phyloP scores from a whole-genome alignment of 1,140 invertebrate genomes.

The Drosophila aff. region DNA sequence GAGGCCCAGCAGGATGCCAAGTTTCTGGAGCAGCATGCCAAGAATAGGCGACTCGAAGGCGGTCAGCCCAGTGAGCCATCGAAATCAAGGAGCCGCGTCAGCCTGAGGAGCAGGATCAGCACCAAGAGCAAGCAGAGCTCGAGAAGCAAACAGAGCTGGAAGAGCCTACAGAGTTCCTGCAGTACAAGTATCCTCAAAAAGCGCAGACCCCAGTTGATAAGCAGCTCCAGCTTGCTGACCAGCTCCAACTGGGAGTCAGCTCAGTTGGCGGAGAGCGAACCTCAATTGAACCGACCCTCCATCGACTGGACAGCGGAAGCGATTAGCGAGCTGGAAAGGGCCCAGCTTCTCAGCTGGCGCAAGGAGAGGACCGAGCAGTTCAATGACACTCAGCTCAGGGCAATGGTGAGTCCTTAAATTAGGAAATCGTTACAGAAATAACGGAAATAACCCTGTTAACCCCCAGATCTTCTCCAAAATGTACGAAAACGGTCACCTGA shows the following conservation, averaged over 20 bases:
- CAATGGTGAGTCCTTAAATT: constrained; percentile 17
- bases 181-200: neutral
- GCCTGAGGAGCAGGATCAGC: neutral
- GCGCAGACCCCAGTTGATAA: neutral
- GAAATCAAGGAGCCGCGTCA: neutral
- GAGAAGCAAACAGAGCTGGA: neutral
- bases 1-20: constrained; percentile 49
- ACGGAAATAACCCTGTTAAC: neutral
- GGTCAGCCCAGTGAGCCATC: constrained; percentile 11
- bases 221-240: neutral
- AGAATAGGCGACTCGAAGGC: constrained; percentile 3
- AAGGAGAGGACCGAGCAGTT: constrained; percentile 44
- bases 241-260: neutral
- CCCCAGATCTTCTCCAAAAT: constrained; percentile 66
- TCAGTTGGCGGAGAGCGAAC: neutral
- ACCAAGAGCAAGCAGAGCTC: neutral
- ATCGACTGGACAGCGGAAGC: constrained; percentile 37
- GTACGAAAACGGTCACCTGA: constrained; percentile 65
- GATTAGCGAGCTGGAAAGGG: constrained; percentile 29
- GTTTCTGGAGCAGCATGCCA: constrained; percentile 46
- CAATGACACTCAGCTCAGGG: constrained; percentile 32
- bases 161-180: neutral
- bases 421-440: neutral
- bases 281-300: neutral
- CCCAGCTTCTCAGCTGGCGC: constrained; percentile 44